Evolutionary conservation across 2,888 invertebrate genomes (phyloP), one percentile per base, ranked within the genome.

Genomic region (Hanleya hanleyi): DNA sequence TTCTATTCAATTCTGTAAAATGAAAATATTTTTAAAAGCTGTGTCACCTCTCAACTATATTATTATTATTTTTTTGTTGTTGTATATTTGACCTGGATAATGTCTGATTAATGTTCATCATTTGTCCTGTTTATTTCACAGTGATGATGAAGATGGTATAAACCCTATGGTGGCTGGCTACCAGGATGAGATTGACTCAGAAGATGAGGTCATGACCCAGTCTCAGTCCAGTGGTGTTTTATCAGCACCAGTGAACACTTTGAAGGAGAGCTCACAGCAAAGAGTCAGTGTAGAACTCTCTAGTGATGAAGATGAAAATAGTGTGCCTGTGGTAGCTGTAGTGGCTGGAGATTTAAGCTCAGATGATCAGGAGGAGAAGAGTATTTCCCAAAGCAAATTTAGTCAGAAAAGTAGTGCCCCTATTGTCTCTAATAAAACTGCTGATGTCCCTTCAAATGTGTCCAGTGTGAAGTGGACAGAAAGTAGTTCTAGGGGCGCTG

Each of bases 121-220:
- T n/a, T n/a, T n/a, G n/a, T n/a, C n/a, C n/a, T n/a, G n/a, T n/a
- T n/a, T n/a, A n/a, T n/a, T n/a, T 57, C 15, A 3, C 64, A 64
- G 64, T 37, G 64, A 64, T 64, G 89, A 89, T 32, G 86, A 85
- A n/a, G 82, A 81, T 7, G 79, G 71, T 47, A 84, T 80, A 18
- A 90, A 90, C 75, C 90, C 90, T 4, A 86, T 90, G 87, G 90
- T 97, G 0, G 95, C 95, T 35, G 94, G 94, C 67, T 94, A 95
- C 80, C 95, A 95, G 90, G 96, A 97, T 87, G 96, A 97, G 87
- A 91, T 96, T 61, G 95, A 95, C 81, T 94, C 94, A 0, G 94
- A 94, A 62, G 94, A 94, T 77, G 88, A 90, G 61, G 71, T 77
- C 22, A 71, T 51, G 22, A 62, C 71, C 37, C 64, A 68, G 32